phyloP scores from a whole-genome alignment of 2,113 vertebrate genomes.

The Poeciliopsis prolifica region DNA sequence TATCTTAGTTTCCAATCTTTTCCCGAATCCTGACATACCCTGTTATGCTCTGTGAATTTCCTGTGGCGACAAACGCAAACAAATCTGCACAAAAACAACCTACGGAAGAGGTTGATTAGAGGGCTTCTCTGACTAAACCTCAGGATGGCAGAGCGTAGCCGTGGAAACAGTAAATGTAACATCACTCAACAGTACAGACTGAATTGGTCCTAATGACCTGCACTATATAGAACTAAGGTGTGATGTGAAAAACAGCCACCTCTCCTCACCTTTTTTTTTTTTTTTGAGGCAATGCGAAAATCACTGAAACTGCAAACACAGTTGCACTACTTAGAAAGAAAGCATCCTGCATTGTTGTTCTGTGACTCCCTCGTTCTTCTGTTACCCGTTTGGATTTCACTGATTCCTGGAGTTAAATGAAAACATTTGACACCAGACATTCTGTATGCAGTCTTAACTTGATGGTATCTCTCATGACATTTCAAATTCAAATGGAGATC shows the following conservation, averaged over 20 bases:
- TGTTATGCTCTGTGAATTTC: conserved; percentile 7
- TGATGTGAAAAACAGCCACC: not conserved
- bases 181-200: conserved; percentile 8
- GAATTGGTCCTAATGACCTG: conserved; percentile 25
- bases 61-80: conserved; percentile 40
- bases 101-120: conserved; percentile 19
- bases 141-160: conserved; percentile 17
- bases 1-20: not conserved
- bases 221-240: not conserved
- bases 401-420: not conserved
- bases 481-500: not conserved
- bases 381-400: not conserved
- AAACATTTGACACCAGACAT: not conserved
- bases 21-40: not conserved
- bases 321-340: not conserved
- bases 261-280: too few species aligned
- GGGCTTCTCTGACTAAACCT: conserved; percentile 32
- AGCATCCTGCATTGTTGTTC: not conserved
- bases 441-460: not conserved
- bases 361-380: not conserved
- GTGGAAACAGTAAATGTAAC: conserved; percentile 22
- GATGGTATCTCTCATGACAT: not conserved
- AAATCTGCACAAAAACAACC: conserved; percentile 6
- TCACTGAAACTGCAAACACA: not conserved
- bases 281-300: not conserved